Evolutionary conservation across 2,888 invertebrate genomes (phyloP), one percentile per base, ranked within the genome.

Genomic region (Halictus quadricinctus): DNA sequence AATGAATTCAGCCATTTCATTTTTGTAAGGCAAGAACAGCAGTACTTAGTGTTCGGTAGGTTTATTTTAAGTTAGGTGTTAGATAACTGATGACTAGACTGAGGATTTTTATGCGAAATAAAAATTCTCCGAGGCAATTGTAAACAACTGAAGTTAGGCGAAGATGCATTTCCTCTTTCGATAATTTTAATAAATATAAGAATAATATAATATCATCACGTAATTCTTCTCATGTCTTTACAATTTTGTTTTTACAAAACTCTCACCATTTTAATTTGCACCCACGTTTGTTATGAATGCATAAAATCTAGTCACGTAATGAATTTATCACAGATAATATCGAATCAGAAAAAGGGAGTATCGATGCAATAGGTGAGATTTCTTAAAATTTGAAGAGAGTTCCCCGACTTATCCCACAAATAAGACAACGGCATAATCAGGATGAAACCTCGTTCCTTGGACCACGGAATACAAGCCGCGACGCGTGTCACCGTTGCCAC

Each of bases 401-500:
- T 29, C 29, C 0, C 29, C 3, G 64, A 25, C 18, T 18, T 7
- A 18, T 8, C 8, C 15, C 3, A 18, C 0, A 8, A 8, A 18
- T 36, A 64, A 64, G 29, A 29, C 64, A 64, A 36, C 64, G 3
- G 6, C 64, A 58, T n/a, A 58, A 58, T 58, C 4, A n/a, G n/a
- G 10, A 12, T 58, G 1, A n/a, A 58, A 58, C 21, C 58, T n/a
- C 12, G 5, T n/a, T 58, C n/a, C 58, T n/a, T n/a, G 58, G 12
- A n/a, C n/a, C n/a, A n/a, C 12, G n/a, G 64, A 18, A 29, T 29
- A 64, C 58, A 36, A 29, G 69, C n/a, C 12, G 70, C 70, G 70
- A 43, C 76, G 10, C 36, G 29, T 29, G 46, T 18, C n/a, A 21
- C n/a, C 36, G 72, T 64, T 54, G 54, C 79, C 58, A 58, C 66